Conservation (phyloP, 2,888 invertebrate genomes). For the Argyresthia albistria region DNA sequence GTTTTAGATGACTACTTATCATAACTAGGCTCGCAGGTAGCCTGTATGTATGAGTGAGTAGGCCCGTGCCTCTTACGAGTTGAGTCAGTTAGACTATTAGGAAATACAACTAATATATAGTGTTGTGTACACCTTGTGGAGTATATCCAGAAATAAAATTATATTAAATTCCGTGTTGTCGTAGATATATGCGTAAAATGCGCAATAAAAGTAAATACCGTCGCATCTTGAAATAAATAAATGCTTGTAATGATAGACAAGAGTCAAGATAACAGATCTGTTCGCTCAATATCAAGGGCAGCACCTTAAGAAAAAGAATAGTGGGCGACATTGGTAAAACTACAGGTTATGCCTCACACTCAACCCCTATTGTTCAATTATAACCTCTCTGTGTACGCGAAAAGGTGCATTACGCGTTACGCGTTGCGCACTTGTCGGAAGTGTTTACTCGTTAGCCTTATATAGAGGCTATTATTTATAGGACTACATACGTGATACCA, state of each 20-base stretch:
- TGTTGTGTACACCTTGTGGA: too few species aligned
- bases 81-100: too few species aligned
- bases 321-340: constrained; percentile 47
- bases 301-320: constrained; percentile 39
- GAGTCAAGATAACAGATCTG: not conserved
- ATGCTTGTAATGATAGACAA: too few species aligned
- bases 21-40: too few species aligned
- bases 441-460: constrained; percentile 13
- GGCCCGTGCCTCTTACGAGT: too few species aligned
- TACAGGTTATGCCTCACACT: not conserved
- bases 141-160: not conserved
- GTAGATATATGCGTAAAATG: not conserved
- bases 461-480: constrained; percentile 8
- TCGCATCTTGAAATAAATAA: too few species aligned
- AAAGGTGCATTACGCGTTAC: too few species aligned
- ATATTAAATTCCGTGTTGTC: not conserved
- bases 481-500: not conserved
- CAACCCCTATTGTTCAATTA: not conserved
- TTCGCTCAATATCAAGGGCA: constrained; percentile 29
- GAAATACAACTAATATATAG: too few species aligned
- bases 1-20: too few species aligned
- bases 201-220: too few species aligned
- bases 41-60: too few species aligned
- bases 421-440: constrained; percentile 8
- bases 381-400: too few species aligned